Conservation (phyloP, 2,888 invertebrate species). For the Enoplolaimus lenunculus region DNA sequence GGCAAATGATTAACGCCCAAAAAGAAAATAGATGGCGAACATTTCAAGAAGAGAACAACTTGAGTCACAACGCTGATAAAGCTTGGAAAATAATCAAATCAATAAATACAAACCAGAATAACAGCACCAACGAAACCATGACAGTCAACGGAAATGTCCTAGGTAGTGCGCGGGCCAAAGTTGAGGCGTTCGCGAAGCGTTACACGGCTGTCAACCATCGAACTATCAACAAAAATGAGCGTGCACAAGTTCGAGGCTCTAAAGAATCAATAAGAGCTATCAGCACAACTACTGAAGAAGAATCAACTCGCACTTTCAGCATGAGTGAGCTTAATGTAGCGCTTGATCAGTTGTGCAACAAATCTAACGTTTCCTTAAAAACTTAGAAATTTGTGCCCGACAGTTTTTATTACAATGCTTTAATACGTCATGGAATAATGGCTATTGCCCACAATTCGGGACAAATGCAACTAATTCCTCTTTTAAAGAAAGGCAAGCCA, state of each 20-base stretch:
- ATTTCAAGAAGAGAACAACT: not conserved
- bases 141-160: not conserved
- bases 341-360: not conserved
- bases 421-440: too few species aligned
- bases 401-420: not conserved
- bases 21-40: not conserved
- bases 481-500: not conserved
- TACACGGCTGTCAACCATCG: not conserved
- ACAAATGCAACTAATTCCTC: too few species aligned
- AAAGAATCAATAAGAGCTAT: too few species aligned
- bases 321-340: not conserved
- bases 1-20: not conserved
- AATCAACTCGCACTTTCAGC: not conserved
- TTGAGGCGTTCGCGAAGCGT: not conserved
- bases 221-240: not conserved
- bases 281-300: not conserved
- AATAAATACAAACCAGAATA: too few species aligned
- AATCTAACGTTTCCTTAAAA: not conserved
- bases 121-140: not conserved
- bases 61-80: not conserved
- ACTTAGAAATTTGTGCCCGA: not conserved
- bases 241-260: not conserved
- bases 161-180: not conserved
- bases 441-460: too few species aligned
- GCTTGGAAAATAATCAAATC: conserved; percentile 1